Base-by-base conservation (phyloP, 2,113 vertebrate genomes). In the Candoia aspera region DNA sequence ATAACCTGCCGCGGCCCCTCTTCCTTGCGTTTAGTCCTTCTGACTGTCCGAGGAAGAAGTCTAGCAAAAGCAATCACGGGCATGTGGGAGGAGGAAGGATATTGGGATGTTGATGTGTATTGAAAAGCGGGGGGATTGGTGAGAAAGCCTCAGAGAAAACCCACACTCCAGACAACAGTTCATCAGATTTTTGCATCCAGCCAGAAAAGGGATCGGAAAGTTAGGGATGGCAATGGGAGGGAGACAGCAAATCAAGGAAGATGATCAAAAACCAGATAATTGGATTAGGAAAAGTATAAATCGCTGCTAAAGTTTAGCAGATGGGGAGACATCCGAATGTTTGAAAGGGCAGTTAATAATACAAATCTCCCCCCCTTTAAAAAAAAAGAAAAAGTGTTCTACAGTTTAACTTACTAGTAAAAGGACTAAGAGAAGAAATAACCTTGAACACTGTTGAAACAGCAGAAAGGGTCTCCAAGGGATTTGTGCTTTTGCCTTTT, bases 11-110 rank as follows among this genome's bases (percentile, higher is more conserved):
- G 12, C 53, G 26, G 29, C 64, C 55, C 59, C 90, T 12, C 55
- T 59, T 89, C 89, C 90, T 92, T 6, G 33, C 93, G 91, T 88
- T 89, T 73, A 86, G 73, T 93, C 89, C 83, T 94, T 93, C 83
- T 89, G 93, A 88, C 93, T 94, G 94, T 92, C 91, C 90, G 2
- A 93, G 92, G 88, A 90, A 90, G 93, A 93, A 87, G 29, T 73
- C 58, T 93, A 83, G 94, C 88, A 79, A 89, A 13, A 11, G 57
- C 2, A 6, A 73, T 62, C 83, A 8, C 73, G 94, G 92, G 92
- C 1, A 17, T 37, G 86, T 87, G 64, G 79, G 59, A 62, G 85
- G 73, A 21, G 73, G 55, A 84, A 42, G 86, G 85, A 59, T 59
- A 58, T 54, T 84, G 49, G 37, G 12, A n/a, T 88, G 88, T 89